Base-by-base conservation (phyloP, 1,140 invertebrate genomes). In the Anastrepha ludens region DNA sequence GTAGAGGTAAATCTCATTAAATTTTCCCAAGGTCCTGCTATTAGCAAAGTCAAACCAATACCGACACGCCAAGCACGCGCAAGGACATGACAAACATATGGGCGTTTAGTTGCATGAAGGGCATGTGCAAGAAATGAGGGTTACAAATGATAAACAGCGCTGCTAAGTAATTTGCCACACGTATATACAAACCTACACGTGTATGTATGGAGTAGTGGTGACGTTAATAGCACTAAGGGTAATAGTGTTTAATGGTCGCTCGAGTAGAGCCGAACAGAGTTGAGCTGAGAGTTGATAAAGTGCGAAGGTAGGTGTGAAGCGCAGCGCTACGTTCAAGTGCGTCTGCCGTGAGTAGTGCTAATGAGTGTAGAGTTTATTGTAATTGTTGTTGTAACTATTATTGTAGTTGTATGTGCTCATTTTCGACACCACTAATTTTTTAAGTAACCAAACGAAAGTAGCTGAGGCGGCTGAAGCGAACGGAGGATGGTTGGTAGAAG, bases 361-460 rank as follows among this genome's bases (percentile, higher is more conserved):
- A 1, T 17, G 67, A 44, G 67, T 2, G 39, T 15, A 74, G 39
- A n/a, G 13, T 74, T 74, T 17, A 11, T 41, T 15, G 39, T 47
- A 17, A 74, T 5, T 41, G 67, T 74, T 15, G 41, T 74, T 74
- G 41, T 6, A 44, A 39, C 41, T 29, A 44, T 44, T 74, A 41
- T 74, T 39, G 67, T 74, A 17, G 50, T 8, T 55, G 11, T 55
- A 41, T n/a, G 44, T 4, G 7, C 44, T 47, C 15, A 41, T 11
- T 74, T 74, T 44, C 67, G 39, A 39, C n/a, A 41, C 44, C 41
- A 74, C 67, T 74, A 74, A 44, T 44, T 44, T 74, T 29, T 74
- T 47, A 44, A 74, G 67, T 39, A 74, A 44, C 44, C 44, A 74
- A 17, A 41, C 39, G 67, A 74, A 74, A 74, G 41, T 74, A 15